Evolutionary conservation across 2,797 vertebrate species (phyloP).

Genomic region (Acanthornis magna): DNA sequence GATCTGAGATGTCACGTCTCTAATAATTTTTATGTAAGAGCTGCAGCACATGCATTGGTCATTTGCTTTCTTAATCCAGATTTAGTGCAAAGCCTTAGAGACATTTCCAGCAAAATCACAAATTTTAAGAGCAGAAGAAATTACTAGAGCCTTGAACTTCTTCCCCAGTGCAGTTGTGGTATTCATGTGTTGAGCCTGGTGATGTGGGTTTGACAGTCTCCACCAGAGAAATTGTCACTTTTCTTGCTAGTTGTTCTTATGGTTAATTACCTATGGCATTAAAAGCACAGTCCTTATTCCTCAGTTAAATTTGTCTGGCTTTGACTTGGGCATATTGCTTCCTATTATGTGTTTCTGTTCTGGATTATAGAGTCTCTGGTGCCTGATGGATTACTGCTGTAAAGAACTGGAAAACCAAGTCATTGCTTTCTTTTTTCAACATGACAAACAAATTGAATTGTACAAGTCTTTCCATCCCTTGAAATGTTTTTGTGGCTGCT

Average conservation of each 20-base stretch:
- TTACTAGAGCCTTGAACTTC: neutral
- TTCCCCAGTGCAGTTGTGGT: neutral
- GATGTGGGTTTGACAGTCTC: neutral
- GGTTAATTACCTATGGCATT: neutral
- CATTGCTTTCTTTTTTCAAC: slow-evolving; percentile 1
- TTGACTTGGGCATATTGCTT: neutral
- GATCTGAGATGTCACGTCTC: neutral
- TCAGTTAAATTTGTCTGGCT: neutral
- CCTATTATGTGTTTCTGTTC: slow-evolving; percentile 10
- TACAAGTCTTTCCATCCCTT: neutral
- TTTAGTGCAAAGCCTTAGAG: neutral
- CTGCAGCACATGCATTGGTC: neutral
- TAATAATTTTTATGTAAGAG: neutral
- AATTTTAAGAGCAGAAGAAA: neutral
- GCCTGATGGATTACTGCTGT: neutral
- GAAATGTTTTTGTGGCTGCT: neutral
- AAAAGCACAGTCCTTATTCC: neutral
- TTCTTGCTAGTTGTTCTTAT: neutral
- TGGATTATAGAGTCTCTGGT: slow-evolving; percentile 6
- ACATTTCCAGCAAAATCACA: neutral
- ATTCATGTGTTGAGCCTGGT: neutral
- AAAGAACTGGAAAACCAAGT: slow-evolving; percentile 12
- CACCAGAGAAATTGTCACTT: neutral
- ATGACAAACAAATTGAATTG: neutral
- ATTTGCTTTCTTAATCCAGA: neutral